Conservation (phyloP, 2,113 vertebrate species). For the Leucosticte australis region DNA sequence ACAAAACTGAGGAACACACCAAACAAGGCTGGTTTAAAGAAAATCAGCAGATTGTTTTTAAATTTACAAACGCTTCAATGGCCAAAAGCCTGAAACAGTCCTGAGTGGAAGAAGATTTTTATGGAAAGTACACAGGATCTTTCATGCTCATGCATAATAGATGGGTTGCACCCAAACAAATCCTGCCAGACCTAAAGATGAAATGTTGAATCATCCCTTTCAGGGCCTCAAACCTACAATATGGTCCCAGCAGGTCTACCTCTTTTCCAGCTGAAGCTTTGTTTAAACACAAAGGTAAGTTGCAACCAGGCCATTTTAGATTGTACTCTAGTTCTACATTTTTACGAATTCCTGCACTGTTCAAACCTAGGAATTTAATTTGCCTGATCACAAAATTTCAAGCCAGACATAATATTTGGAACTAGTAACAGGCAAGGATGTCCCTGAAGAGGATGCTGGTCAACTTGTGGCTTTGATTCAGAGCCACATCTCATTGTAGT, state of each 20-base stretch:
- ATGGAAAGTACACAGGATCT: background rate
- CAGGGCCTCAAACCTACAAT: background rate
- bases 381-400: background rate
- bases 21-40: background rate
- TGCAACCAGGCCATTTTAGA: background rate
- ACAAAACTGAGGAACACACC: background rate
- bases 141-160: background rate
- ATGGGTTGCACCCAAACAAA: background rate
- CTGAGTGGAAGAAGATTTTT: background rate
- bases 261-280: background rate
- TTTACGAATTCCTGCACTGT: background rate
- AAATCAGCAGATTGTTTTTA: conserved; percentile 3
- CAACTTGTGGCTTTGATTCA: background rate
- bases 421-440: background rate
- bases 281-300: background rate
- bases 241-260: background rate
- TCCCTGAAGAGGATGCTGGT: background rate
- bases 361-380: background rate
- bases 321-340: background rate
- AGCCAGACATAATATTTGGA: background rate
- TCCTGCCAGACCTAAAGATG: background rate
- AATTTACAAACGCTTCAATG: background rate
- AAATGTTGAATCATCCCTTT: conserved; percentile 2
- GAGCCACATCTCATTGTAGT: background rate
- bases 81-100: background rate